Evolutionary conservation across 2,113 vertebrate species (phyloP), one percentile per base, ranked within the genome.

Genomic region (Cervus canadensis): DNA sequence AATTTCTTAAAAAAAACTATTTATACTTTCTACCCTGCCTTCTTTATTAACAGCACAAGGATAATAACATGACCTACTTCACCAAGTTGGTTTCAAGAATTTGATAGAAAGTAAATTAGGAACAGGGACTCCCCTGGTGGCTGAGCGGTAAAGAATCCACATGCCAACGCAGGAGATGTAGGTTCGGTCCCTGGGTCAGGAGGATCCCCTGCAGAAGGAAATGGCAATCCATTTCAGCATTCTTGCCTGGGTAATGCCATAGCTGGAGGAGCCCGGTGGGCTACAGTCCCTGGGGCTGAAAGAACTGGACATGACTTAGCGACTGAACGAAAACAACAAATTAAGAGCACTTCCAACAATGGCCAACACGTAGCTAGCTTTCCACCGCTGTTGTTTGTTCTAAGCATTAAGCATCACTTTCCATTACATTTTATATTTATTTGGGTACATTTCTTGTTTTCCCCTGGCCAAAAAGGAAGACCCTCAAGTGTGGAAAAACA

Each of bases 201-300:
- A 26, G 13, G 71, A 14, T 26, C 12, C 12, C 71, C 12, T 43
- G 71, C 3, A 76, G 71, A 43, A 43, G 12, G 40, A 76, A 76
- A 76, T 26, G 36, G 23, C 71, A 25, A 26, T 3, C 23, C 23
- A 26, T 23, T 40, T 23, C 6, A 25, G 71, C 7, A 26, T 43
- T 76, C 21, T 14, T 76, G 71, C 36, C 71, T 43, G 71, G 71
- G 21, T 43, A 74, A 43, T 7, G 36, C 36, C 71, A 43, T 7
- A 14, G 11, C 40, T 36, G 14, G 36, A 43, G 71, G 3, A 4
- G 11, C 36, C 71, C 0, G 0, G 71, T 7, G 36, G 36, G 5
- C 71, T 14, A 76, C 6, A 14, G 71, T 76, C 71, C 71, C 25
- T 14, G 71, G 3, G 36, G 21, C 71, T 26, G 36, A 43, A 76